Evolutionary conservation across 2,113 vertebrate species (phyloP).

Genomic region (Aptenodytes forsteri): DNA sequence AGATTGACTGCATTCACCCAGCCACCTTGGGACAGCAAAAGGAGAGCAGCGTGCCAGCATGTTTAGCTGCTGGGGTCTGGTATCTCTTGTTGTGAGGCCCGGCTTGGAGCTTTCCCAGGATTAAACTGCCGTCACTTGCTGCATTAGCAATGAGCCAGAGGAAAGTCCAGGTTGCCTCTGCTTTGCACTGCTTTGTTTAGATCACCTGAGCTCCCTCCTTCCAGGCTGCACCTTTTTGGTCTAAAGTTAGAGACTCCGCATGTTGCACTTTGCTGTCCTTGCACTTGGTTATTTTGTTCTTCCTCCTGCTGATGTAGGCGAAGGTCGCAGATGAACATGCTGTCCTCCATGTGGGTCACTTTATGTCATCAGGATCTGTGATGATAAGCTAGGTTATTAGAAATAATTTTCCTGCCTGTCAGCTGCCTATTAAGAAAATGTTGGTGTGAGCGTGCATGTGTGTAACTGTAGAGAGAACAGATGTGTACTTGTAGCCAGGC

Average conservation of each 20-base stretch:
- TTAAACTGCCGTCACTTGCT: neutral
- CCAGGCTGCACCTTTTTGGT: neutral
- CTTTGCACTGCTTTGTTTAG: neutral
- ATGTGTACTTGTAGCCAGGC: neutral
- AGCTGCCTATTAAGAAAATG: neutral
- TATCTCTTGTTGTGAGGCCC: neutral
- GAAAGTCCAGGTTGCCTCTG: neutral
- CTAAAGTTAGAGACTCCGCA: neutral
- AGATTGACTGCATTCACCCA: neutral
- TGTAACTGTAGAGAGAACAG: neutral
- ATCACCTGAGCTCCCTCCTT: neutral
- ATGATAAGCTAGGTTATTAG: neutral
- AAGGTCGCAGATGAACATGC: neutral
- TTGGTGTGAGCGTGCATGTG: neutral
- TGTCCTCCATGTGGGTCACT: neutral
- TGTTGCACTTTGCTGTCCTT: neutral
- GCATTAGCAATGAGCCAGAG: neutral
- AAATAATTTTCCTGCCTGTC: neutral
- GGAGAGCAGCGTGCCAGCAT: neutral
- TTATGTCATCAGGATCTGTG: neutral
- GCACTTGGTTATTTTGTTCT: neutral
- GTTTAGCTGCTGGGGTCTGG: neutral
- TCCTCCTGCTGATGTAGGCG: neutral
- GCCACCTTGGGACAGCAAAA: neutral
- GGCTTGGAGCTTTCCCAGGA: constrained; percentile 10